phyloP scores from a whole-genome alignment of 1,140 invertebrate genomes.

The Danaus plexippus region DNA sequence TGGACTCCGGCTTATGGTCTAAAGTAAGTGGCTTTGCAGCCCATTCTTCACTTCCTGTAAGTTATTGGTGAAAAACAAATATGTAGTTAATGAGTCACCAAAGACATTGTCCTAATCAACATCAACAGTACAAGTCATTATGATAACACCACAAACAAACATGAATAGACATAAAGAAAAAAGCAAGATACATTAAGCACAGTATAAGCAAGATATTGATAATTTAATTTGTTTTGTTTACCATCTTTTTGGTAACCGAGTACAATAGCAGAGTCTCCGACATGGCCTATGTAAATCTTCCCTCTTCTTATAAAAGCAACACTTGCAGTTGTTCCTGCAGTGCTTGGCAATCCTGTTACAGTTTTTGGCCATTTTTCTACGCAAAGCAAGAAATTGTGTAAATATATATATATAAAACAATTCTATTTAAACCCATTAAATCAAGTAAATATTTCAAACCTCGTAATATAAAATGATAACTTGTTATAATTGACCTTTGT shows the following conservation, averaged over 20 bases:
- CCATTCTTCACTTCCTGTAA: conserved; percentile 79
- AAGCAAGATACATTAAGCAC: too few species aligned
- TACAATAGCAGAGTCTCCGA: conserved; percentile 96
- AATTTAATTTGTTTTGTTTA: conserved; percentile 22
- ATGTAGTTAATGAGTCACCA: background rate
- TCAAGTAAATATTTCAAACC: background rate
- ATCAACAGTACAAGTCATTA: too few species aligned
- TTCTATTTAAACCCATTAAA: background rate
- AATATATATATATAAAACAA: conserved; percentile 2
- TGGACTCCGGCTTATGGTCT: conserved; percentile 96
- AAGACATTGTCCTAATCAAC: too few species aligned
- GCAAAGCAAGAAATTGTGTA: conserved; percentile 35
- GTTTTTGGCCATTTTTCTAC: conserved; percentile 95
- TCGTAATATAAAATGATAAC: background rate
- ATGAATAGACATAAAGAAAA: too few species aligned
- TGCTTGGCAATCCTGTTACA: conserved; percentile 92
- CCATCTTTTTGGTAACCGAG: conserved; percentile 85
- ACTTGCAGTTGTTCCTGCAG: conserved; percentile 96
- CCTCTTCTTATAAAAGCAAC: conserved; percentile 94
- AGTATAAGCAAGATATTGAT: too few species aligned
- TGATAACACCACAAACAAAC: too few species aligned
- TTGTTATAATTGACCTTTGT: conserved; percentile 18
- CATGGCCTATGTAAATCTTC: conserved; percentile 97
- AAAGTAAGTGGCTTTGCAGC: conserved; percentile 84
- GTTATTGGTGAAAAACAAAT: background rate